Evolutionary conservation across 2,113 vertebrate genomes (phyloP).

Genomic region (Columba livia): DNA sequence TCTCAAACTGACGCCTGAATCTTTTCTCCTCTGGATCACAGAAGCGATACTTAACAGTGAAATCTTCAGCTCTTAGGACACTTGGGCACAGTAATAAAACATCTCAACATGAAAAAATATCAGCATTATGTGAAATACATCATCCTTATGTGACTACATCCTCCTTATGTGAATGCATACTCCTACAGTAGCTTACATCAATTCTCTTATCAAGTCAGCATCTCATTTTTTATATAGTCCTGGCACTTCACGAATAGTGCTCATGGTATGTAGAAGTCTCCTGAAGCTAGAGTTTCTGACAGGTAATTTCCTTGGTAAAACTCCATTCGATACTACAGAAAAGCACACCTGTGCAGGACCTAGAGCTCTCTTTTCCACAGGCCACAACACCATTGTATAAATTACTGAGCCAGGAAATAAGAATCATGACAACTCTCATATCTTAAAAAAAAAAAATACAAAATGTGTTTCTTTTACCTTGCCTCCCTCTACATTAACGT

Average conservation of each 20-base stretch:
- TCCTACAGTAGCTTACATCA: not conserved
- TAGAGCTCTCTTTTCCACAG: accelerated
- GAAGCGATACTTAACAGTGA: not conserved
- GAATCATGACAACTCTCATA: not conserved
- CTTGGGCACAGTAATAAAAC: not conserved
- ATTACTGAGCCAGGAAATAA: not conserved
- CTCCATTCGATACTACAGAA: not conserved
- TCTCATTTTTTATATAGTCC: not conserved
- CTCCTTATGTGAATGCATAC: too few species aligned
- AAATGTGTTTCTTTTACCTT: not conserved
- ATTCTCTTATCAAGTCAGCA: not conserved
- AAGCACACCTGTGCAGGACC: not conserved
- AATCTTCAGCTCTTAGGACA: not conserved
- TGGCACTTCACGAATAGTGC: not conserved
- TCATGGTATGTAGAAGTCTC: not conserved
- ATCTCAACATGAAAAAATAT: not conserved
- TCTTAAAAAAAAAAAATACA: not conserved
- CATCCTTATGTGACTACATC: not conserved
- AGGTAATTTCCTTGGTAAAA: not conserved
- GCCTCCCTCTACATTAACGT: not conserved
- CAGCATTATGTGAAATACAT: not conserved
- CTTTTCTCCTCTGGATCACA: not conserved
- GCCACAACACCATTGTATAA: not conserved
- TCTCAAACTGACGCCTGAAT: not conserved
- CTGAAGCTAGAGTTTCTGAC: not conserved